Conservation (phyloP, 1,140 invertebrate genomes). For the Copidosoma floridanum region DNA sequence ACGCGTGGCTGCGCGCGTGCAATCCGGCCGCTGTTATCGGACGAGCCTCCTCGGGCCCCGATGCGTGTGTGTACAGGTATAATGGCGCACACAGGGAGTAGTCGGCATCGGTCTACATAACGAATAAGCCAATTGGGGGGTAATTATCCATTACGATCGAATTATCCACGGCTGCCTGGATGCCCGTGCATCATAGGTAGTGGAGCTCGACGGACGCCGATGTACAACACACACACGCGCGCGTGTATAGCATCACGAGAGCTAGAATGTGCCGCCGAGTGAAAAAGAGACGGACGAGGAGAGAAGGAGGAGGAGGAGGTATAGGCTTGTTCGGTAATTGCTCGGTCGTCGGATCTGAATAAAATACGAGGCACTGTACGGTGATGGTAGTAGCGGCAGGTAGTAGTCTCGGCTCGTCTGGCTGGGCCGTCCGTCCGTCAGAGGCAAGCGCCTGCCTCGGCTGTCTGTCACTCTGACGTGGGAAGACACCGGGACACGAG, state of each 20-base stretch:
- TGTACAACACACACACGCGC: too few species aligned
- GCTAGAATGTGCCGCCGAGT: conserved; percentile 9
- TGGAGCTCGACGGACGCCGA: not conserved
- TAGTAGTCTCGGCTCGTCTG: conserved; percentile 27
- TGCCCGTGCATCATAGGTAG: not conserved
- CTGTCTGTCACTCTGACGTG: conserved; percentile 57
- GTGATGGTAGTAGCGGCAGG: conserved; percentile 51
- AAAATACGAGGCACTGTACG: conserved; percentile 56
- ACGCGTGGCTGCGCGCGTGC: conserved; percentile 43
- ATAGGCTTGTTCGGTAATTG: conserved; percentile 46
- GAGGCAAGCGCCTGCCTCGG: conserved; percentile 48
- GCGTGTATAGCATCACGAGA: conserved; percentile 3
- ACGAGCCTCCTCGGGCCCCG: not conserved
- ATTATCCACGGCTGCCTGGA: conserved; percentile 37
- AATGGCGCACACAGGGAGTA: not conserved
- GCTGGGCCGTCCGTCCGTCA: conserved; percentile 47
- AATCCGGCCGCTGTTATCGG: too few species aligned
- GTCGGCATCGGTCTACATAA: not conserved
- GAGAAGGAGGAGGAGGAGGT: conserved; percentile 19
- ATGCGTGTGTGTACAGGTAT: not conserved
- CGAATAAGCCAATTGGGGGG: conserved; percentile 34
- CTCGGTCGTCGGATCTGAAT: conserved; percentile 55
- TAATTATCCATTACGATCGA: conserved; percentile 49
- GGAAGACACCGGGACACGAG: conserved; percentile 48
- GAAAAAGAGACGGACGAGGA: conserved; percentile 13